These are phyloP conservation scores for Nyctalus aviator DNA, from an alignment of 2,797 vertebrate genomes.

Conservation along the genomic window DNA sequence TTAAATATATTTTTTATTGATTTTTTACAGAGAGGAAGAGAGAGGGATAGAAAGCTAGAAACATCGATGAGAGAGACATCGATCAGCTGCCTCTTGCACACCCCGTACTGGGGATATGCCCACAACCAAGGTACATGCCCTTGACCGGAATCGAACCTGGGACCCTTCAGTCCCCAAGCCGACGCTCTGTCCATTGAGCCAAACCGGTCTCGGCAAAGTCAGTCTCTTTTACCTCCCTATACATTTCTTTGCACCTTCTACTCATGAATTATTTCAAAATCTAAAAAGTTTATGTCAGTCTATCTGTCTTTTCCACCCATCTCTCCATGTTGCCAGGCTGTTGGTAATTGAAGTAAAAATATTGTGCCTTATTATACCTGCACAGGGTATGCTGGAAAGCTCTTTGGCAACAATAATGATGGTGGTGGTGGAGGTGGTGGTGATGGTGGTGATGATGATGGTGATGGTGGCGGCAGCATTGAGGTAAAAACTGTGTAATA, in stretches of 20 bases:
- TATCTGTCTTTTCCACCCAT: neutral
- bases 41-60: too few species aligned
- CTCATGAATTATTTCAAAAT: neutral
- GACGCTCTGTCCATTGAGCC: too few species aligned
- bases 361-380: accelerated
- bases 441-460: neutral
- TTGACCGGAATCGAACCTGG: too few species aligned
- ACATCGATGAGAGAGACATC: too few species aligned
- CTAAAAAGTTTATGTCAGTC: neutral
- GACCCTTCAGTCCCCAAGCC: too few species aligned
- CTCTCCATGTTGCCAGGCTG: neutral
- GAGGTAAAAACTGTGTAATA: neutral
- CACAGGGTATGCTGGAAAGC: neutral
- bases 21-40: too few species aligned
- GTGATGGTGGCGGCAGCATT: neutral
- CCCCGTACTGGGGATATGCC: too few species aligned
- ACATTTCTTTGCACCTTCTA: neutral
- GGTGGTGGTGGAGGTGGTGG: accelerated
- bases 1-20: too few species aligned
- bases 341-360: neutral
- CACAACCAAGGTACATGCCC: too few species aligned
- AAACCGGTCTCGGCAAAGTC: too few species aligned
- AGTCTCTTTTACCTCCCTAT: neutral
- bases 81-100: too few species aligned
- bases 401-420: too few species aligned